A percentile compares a stretch with the other conserved stretches of the same genome.
Conservation (phyloP, 1,140 invertebrate species). For the Potamilus streckersoni region DNA sequence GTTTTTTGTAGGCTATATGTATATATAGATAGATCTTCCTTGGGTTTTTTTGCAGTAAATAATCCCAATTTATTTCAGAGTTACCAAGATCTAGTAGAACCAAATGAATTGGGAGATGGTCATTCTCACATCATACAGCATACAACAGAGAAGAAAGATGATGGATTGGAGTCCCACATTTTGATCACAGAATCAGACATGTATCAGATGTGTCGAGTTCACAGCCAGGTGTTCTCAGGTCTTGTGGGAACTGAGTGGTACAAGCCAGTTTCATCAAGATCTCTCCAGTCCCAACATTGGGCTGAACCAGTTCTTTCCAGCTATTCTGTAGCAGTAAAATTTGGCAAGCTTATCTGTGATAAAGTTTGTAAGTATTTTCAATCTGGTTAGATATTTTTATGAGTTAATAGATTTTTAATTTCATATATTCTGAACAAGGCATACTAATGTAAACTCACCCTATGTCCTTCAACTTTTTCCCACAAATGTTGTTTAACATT, state of each 20-base stretch:
- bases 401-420: too few species aligned
- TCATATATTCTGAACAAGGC: too few species aligned
- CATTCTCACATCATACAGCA: slow-evolving; percentile 10
- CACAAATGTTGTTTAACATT: too few species aligned
- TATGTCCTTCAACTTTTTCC: too few species aligned
- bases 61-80: slow-evolving; percentile 38
- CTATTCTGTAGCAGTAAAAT: slow-evolving; percentile 43
- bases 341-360: slow-evolving; percentile 30
- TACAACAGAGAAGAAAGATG: slow-evolving; percentile 24
- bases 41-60: too few species aligned
- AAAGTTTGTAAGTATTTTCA: slow-evolving; percentile 36
- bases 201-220: slow-evolving; percentile 48
- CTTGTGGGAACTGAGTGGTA: slow-evolving; percentile 55
- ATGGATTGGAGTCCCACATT: slow-evolving; percentile 17
- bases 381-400: too few species aligned
- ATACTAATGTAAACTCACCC: too few species aligned
- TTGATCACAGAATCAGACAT: slow-evolving; percentile 59
- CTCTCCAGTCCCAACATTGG: slow-evolving; percentile 30
- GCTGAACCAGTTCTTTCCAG: slow-evolving; percentile 40
- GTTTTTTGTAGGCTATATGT: too few species aligned
- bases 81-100: slow-evolving; percentile 63
- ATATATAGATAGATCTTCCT: too few species aligned
- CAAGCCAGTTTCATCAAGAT: slow-evolving; percentile 2
- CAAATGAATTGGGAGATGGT: slow-evolving; percentile 41
- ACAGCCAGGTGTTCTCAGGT: slow-evolving; percentile 48